phyloP scores from a whole-genome alignment of 2,113 vertebrate species.

The Planiliza haematocheilus region DNA sequence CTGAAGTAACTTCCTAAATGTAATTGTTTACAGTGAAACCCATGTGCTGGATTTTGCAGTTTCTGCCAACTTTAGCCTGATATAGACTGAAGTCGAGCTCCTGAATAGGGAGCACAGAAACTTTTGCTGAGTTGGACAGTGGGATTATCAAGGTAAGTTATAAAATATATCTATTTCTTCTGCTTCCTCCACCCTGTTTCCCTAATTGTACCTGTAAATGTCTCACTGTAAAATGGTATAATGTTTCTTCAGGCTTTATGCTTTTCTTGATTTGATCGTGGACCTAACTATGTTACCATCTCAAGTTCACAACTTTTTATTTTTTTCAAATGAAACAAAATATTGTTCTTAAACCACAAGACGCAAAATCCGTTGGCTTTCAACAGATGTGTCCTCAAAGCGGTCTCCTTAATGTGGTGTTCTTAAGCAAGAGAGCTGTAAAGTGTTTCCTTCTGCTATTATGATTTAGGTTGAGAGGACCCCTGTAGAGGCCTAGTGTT shows the following conservation, averaged over 20 bases:
- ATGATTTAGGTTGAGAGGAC: slow-evolving; percentile 20
- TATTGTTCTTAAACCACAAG: no score
- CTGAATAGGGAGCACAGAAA: background rate
- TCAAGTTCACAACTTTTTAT: no score
- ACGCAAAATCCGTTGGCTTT: no score
- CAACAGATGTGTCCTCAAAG: no score
- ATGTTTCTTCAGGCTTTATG: no score
- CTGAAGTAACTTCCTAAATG: no score
- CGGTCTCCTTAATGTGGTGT: background rate
- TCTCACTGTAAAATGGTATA: no score
- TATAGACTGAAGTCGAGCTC: background rate
- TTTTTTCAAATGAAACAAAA: no score
- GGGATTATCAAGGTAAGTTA: slow-evolving; percentile 33
- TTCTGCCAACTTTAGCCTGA: background rate
- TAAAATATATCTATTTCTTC: background rate
- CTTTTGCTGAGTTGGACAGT: background rate
- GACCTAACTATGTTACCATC: no score
- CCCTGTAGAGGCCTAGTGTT: slow-evolving; percentile 12
- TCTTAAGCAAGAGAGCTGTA: background rate
- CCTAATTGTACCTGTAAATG: background rate
- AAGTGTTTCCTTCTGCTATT: slow-evolving; percentile 16
- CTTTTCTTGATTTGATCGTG: no score
- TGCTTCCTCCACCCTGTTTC: background rate
- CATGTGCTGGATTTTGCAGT: background rate
- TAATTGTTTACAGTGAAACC: background rate